Conservation (phyloP, 1,140 invertebrate species). For the Drosophila prosaltans region DNA sequence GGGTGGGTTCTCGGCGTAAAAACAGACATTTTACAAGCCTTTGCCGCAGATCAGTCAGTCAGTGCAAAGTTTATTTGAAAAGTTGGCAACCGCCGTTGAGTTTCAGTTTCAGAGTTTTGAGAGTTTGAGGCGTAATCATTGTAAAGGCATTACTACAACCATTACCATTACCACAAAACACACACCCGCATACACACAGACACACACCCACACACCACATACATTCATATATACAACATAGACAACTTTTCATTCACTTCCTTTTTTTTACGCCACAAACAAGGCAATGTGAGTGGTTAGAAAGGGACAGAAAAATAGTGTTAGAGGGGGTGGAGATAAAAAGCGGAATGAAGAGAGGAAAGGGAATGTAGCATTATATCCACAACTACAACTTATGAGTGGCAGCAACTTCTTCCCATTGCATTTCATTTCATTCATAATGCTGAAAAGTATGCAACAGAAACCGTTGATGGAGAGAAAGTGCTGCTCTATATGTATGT, state of each 20-base stretch:
- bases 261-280: conserved; percentile 32
- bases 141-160: conserved; percentile 68
- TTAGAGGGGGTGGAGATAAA: neutral
- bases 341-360: no score
- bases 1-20: conserved; percentile 6
- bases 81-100: conserved; percentile 48
- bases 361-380: conserved; percentile 27
- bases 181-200: neutral
- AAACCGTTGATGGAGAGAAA: conserved; percentile 9
- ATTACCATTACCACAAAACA: neutral
- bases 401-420: conserved; percentile 26
- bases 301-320: neutral
- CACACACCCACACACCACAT: neutral
- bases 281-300: conserved; percentile 20
- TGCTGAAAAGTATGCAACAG: conserved; percentile 40
- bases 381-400: conserved; percentile 48
- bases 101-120: conserved; percentile 30
- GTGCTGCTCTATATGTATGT: no score
- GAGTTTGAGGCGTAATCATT: conserved; percentile 57
- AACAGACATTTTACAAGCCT: conserved; percentile 32
- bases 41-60: conserved; percentile 45
- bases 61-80: conserved; percentile 71
- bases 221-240: neutral
- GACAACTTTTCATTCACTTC: conserved; percentile 62
- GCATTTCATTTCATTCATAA: conserved; percentile 51